phyloP scores from a whole-genome alignment of 2,113 vertebrate genomes.

The Siphamia tubifer region DNA sequence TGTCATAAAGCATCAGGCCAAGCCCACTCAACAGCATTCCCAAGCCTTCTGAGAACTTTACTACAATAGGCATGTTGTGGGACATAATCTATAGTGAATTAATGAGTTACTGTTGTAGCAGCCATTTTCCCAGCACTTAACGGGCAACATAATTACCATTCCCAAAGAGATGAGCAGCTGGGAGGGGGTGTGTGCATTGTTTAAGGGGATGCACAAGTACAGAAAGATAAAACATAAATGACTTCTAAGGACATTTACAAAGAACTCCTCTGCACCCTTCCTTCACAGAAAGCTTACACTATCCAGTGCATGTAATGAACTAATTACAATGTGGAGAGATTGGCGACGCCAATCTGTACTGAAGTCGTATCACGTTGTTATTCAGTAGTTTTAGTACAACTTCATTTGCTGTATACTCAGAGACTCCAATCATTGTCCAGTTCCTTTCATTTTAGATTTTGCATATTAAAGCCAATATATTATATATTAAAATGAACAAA shows the following conservation, averaged over 20 bases:
- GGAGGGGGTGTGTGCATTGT: constrained; percentile 35
- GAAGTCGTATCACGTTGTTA: neutral
- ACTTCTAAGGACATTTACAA: constrained; percentile 27
- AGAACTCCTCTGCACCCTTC: neutral
- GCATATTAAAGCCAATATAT: too few species aligned
- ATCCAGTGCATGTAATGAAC: neutral
- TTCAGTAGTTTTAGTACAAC: neutral
- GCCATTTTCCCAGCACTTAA: constrained; percentile 70
- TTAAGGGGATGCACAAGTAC: constrained; percentile 31
- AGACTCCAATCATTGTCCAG: too few species aligned
- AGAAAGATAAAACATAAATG: constrained; percentile 44
- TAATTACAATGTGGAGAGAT: constrained; percentile 11
- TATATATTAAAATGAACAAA: too few species aligned
- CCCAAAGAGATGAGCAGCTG: constrained; percentile 35
- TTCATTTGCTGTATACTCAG: neutral
- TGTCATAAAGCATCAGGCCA: constrained; percentile 60
- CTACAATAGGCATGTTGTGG: constrained; percentile 77
- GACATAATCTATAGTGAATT: constrained; percentile 73
- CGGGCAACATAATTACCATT: constrained; percentile 62
- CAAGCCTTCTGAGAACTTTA: constrained; percentile 67
- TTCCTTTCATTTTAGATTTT: too few species aligned
- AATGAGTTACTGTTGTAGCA: constrained; percentile 74
- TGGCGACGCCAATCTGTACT: neutral
- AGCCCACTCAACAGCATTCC: constrained; percentile 76
- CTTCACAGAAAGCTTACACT: neutral